Evolutionary conservation across 2,113 vertebrate species (phyloP), one percentile per base, ranked within the genome.

Genomic region (Chlorodrepanis virens): DNA sequence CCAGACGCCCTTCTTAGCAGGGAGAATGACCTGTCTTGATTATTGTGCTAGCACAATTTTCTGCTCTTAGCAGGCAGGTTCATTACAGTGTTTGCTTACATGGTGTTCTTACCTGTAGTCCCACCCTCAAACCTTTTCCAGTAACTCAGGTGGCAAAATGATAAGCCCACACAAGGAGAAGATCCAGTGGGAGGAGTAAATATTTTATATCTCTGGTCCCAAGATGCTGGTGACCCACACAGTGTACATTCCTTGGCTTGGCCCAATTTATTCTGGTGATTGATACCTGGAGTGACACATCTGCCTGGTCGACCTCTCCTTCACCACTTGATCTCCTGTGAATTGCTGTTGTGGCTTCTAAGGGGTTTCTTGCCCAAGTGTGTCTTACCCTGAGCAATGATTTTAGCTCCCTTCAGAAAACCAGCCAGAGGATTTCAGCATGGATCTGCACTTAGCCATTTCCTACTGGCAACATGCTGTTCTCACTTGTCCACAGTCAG

Each of bases 261-360:
- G 28, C 21, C 74, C 65, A 12, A 17, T 65, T 93, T 1, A 25
- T 72, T 69, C 19, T 71, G 11, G 7, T 57, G 44, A 7, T 49
- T 2, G 0, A 8, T 40, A 44, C 18, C 8, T 54, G 17, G 27
- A 81, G 12, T 50, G 49, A 64, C 42, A 52, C 1, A 0, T 53
- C 56, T 83, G 16, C 17, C 14, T 87, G 31, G 19, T 57, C 2
- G 4, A 42, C 18, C 6, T 78, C 33, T 82, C 14, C 42, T 71
- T 90, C n/a, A 39, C 68, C 33, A 11, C 33, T 67, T 86, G 23
- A 14, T 83, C 49, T 29, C 12, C 4, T 42, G 33, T 14, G 14
- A 64, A 23, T 37, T 44, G 42, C 31, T 78, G 7, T 14, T 29
- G 60, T 61, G 25, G 31, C 10, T 57, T 70, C 17, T 40, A 5